Percentiles rank a stretch among this genome's conserved stretches.
Conservation (phyloP, 92 coral and sea anemone species). For the Phenganax subtilis region DNA sequence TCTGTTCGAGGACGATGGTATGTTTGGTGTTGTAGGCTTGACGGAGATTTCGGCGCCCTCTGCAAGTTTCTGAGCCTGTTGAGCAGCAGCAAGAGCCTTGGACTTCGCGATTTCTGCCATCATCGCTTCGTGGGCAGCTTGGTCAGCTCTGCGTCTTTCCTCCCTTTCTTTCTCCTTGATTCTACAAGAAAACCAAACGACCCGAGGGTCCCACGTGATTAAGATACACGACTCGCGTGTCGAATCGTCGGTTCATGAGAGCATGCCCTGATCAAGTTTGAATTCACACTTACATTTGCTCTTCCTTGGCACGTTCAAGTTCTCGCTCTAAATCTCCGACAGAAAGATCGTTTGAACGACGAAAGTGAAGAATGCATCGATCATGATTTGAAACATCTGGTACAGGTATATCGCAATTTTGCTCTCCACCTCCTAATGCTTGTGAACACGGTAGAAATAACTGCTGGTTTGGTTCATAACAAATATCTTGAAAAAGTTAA, state of each 20-base stretch:
- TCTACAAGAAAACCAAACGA: not conserved
- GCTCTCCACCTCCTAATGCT: slow-evolving; percentile 51
- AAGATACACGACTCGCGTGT: not conserved
- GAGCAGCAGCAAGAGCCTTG: slow-evolving; percentile 15
- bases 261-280: not conserved
- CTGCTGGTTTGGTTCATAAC: slow-evolving; percentile 83
- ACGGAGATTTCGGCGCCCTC: not conserved
- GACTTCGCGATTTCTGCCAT: not conserved
- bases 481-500: slow-evolving; percentile 58
- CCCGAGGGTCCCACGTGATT: not conserved
- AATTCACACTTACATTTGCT: slow-evolving; percentile 59
- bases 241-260: not conserved
- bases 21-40: not conserved
- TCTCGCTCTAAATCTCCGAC: slow-evolving; percentile 65
- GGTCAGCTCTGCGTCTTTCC: slow-evolving; percentile 13
- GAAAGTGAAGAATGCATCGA: slow-evolving; percentile 65
- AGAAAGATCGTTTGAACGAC: slow-evolving; percentile 54
- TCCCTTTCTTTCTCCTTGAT: slow-evolving; percentile 27
- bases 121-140: not conserved
- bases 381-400: slow-evolving; percentile 65
- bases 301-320: slow-evolving; percentile 63
- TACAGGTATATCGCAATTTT: slow-evolving; percentile 53
- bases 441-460: slow-evolving; percentile 80
- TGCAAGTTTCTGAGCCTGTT: not conserved
- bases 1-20: not conserved